Base-by-base conservation (phyloP, 1,140 invertebrate genomes). In the Apis florea region DNA sequence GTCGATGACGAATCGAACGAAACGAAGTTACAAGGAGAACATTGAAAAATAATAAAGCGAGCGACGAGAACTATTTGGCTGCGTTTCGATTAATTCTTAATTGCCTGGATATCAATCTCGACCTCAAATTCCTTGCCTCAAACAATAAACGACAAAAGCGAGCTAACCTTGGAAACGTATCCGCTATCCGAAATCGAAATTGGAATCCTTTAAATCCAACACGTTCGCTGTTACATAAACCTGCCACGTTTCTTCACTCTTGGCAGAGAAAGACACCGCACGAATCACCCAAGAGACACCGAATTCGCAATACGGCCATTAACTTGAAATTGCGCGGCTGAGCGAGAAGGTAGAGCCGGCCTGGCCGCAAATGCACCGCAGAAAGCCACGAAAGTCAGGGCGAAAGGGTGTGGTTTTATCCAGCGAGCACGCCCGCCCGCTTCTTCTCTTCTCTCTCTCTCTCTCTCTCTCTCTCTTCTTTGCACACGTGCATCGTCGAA, bases 321-420 rank as follows among this genome's bases (percentile, higher is more conserved):
- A 80, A 77, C 68, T 68, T 73, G 31, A 83, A 87, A 87, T 86
- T 83, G 82, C 82, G 49, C 64, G 82, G 31, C 81, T 63, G 82
- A 77, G 76, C 73, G 81, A 47, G 40, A 61, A 40, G 68, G 64
- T 53, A 56, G 76, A 83, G 26, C 51, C 53, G 64, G 53, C 31
- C 82, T 53, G 67, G 40, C 85, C 53, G 64, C 85, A 80, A 87
- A 83, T 78, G 85, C 68, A 64, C 71, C 59, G 81, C 83, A 63
- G 69, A 76, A 87, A 86, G 81, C 82, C 73, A 64, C 83, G 63
- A 53, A 58, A 73, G 67, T 75, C 56, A 31, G 56, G 63, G 24
- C 67, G 72, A 79, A 85, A 83, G 74, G 77, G 80, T 83, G 70
- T 53, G 77, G 80, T 86, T 86, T 87, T 73, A 73, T 74, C 47